These are phyloP conservation scores for Drosophila differens DNA, from an alignment of 2,888 invertebrate genomes.

Conservation along the genomic window DNA sequence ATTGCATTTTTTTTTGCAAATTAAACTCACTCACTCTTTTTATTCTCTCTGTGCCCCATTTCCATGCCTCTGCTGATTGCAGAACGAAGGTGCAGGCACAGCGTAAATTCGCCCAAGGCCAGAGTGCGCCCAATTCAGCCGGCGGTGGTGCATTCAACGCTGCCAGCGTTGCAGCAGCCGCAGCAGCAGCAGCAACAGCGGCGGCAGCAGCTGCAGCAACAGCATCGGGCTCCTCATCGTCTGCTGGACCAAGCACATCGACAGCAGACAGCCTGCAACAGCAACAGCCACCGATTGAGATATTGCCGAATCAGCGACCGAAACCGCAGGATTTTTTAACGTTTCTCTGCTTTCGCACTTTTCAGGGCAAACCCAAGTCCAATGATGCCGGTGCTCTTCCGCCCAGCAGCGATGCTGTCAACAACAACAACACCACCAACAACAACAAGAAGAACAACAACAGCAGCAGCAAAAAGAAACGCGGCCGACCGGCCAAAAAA, in stretches of 20 bases:
- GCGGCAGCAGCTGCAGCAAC: conserved; percentile 35
- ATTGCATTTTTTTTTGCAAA: conserved; percentile 53
- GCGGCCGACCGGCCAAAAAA: conserved; percentile 63
- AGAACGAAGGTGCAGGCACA: conserved; percentile 94
- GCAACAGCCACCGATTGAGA: conserved; percentile 87
- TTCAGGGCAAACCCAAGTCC: conserved; percentile 85
- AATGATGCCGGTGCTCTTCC: conserved; percentile 43
- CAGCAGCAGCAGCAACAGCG: conserved; percentile 63
- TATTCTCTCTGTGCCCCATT: conserved; percentile 13
- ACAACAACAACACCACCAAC: conserved; percentile 58
- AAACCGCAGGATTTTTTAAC: conserved; percentile 95
- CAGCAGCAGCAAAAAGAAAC: conserved; percentile 60
- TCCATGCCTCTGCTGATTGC: conserved; percentile 35
- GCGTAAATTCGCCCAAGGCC: conserved; percentile 95
- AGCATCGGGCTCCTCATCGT: conserved; percentile 3
- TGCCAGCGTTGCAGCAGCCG: conserved; percentile 71
- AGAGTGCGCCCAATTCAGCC: conserved; percentile 87
- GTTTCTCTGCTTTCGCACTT: conserved; percentile 93
- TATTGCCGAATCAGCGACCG: conserved; percentile 89
- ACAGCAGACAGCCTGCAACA: conserved; percentile 88
- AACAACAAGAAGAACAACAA: conserved; percentile 48
- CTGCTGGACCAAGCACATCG: conserved; percentile 85
- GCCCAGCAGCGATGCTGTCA: conserved; percentile 27
- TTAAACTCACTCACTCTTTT: conserved; percentile 47
- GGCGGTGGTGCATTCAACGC: conserved; percentile 81